Evolutionary conservation across 2,113 vertebrate species (phyloP).

Genomic region (Cervus canadensis): DNA sequence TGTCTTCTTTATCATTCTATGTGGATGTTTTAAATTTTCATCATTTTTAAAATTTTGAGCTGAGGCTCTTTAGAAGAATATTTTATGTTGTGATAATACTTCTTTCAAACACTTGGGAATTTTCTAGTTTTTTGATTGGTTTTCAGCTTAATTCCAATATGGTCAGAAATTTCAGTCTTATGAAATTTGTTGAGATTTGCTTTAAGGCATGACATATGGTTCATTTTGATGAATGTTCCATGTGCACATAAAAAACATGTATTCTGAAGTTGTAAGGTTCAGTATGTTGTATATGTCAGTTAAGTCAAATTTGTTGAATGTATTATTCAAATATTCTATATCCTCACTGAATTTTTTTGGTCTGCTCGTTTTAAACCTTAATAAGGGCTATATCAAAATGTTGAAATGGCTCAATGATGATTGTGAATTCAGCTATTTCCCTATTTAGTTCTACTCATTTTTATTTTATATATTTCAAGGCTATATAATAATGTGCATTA

Average conservation of each 20-base stretch:
- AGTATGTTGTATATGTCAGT: neutral
- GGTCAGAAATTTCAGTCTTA: neutral
- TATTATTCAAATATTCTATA: neutral
- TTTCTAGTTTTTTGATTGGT: neutral
- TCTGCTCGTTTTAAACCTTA: neutral
- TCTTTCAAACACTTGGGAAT: neutral
- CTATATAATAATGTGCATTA: neutral
- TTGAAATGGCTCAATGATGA: neutral
- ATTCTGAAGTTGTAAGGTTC: neutral
- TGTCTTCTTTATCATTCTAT: neutral
- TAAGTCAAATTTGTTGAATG: neutral
- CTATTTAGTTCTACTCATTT: neutral
- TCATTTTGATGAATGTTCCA: neutral
- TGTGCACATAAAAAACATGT: neutral
- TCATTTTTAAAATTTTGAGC: neutral
- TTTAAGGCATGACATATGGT: neutral
- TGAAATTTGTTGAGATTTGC: neutral
- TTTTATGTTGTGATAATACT: neutral
- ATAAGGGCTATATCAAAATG: neutral
- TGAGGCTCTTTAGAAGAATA: neutral
- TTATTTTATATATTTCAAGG: neutral
- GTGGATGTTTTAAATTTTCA: neutral
- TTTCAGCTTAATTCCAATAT: neutral
- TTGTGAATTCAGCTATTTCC: neutral
- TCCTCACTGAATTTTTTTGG: neutral